Evolutionary conservation across 2,888 invertebrate genomes (phyloP), one percentile per base, ranked within the genome.

Genomic region (Aporophyla lueneburgensis): DNA sequence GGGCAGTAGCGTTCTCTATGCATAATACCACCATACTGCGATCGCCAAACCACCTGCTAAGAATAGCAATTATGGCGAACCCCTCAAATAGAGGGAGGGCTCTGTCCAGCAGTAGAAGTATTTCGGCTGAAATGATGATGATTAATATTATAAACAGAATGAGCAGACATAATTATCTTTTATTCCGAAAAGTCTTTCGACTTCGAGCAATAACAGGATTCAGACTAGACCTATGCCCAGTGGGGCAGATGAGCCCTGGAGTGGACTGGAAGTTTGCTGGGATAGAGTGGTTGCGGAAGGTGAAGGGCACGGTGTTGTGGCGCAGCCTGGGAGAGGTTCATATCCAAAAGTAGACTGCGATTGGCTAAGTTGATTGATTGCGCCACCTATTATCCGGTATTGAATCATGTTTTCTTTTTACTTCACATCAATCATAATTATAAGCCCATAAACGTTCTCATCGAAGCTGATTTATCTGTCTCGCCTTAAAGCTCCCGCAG

Each of bases 371-470:
- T 51, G 51, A 66, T 51, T 49, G 21, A 66, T 49, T 49, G 65
- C 14, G 43, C 43, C 43, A 10, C 5, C 14, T 1, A 14, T 14
- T 14, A 21, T 61, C 33, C 33, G 21, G 7, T 62, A 62, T 40
- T 21, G 49, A 68, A 56, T 54, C 33, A n/a, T 59, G 68, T 76
- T 53, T 82, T 65, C 68, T 69, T 71, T 71, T 54, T 56, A 46
- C 16, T 33, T 16, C 53, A 58, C 14, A 81, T 77, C 51, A 33
- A 78, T 77, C 77, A 58, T 65, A 14, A 16, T 77, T 53, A 61
- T 75, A 53, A 67, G 33, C 61, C 12, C n/a, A 59, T 61, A 33
- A 74, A 58, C 6, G 33, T 40, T 56, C 9, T 6, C 46, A 16
- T 54, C 40, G 46, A 14, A 61, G 16, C 3, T 46, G 14, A 46